Evolutionary conservation across 1,140 invertebrate species (phyloP).

Genomic region (Capitella teleta): DNA sequence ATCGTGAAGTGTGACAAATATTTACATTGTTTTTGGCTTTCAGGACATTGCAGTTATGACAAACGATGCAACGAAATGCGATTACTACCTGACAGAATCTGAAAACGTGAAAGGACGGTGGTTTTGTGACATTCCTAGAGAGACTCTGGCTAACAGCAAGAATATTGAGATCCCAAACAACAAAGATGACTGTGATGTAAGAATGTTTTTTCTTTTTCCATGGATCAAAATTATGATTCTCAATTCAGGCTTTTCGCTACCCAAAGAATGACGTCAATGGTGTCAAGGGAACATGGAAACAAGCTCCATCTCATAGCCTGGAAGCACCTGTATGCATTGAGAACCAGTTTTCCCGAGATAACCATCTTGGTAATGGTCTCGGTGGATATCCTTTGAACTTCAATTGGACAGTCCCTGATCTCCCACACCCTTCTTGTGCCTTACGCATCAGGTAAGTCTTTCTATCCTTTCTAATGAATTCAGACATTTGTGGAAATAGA

Average conservation of each 20-base stretch:
- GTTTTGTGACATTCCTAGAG: slow-evolving; percentile 21
- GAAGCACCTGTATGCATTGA: slow-evolving; percentile 33
- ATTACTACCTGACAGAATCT: slow-evolving; percentile 30
- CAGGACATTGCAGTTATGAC: slow-evolving; percentile 41
- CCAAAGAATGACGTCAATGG: slow-evolving; percentile 19
- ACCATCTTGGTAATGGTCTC: slow-evolving; percentile 38
- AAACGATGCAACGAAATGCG: slow-evolving; percentile 29
- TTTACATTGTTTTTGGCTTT: slow-evolving; percentile 1
- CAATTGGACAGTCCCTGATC: slow-evolving; percentile 38
- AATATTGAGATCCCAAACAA: slow-evolving; percentile 29
- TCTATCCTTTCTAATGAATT: neutral
- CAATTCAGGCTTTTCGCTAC: neutral
- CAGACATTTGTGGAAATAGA: too few species aligned
- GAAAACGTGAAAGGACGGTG: slow-evolving; percentile 36
- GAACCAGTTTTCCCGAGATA: slow-evolving; percentile 34
- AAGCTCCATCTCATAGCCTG: slow-evolving; percentile 28
- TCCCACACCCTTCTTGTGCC: slow-evolving; percentile 30
- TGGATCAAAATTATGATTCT: neutral
- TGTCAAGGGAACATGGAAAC: slow-evolving; percentile 25
- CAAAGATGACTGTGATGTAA: slow-evolving; percentile 33
- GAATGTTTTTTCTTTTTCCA: neutral
- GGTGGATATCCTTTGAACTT: slow-evolving; percentile 28
- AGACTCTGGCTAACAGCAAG: slow-evolving; percentile 15
- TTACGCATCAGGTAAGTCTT: slow-evolving; percentile 32
- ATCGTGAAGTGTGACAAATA: slow-evolving; percentile 1